These are phyloP conservation scores for Ctena decussata DNA, from an alignment of 2,888 invertebrate genomes.

Conservation along the genomic window DNA sequence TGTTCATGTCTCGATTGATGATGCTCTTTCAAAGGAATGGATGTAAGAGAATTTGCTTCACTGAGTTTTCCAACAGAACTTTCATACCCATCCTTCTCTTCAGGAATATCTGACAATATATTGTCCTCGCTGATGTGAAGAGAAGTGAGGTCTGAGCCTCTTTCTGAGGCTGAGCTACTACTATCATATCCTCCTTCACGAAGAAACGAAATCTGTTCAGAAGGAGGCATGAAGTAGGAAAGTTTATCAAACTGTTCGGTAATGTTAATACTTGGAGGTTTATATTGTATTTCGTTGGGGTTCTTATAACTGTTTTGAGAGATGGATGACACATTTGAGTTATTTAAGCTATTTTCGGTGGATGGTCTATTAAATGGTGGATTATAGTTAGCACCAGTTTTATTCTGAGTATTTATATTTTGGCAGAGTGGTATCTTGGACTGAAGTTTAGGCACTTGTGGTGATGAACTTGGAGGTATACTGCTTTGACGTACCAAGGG, in stretches of 20 bases:
- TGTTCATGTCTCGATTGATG: constrained; percentile 15
- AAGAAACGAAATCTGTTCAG: constrained; percentile 44
- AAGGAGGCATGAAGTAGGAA: constrained; percentile 36
- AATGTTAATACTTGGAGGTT: not conserved
- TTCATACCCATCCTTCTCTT: constrained; percentile 75
- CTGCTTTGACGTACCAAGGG: not conserved
- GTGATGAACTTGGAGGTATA: not conserved
- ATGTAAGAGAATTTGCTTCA: constrained; percentile 52
- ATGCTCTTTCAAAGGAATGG: constrained; percentile 38
- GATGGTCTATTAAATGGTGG: not conserved
- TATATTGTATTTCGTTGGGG: not conserved
- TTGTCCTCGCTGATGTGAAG: constrained; percentile 78
- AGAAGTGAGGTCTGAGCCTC: constrained; percentile 64
- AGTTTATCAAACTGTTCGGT: constrained; percentile 48
- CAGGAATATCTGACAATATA: constrained; percentile 79
- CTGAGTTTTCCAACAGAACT: constrained; percentile 63
- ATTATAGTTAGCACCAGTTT: not conserved
- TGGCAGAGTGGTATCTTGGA: not conserved
- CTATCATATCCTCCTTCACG: constrained; percentile 53
- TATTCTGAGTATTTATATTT: not conserved
- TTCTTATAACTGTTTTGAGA: not conserved
- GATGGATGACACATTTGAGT: not conserved
- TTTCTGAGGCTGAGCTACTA: constrained; percentile 60
- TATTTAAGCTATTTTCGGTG: not conserved
- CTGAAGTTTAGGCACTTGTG: not conserved